Base-by-base conservation (phyloP, 2,888 invertebrate species). In the Nebria brevicollis region DNA sequence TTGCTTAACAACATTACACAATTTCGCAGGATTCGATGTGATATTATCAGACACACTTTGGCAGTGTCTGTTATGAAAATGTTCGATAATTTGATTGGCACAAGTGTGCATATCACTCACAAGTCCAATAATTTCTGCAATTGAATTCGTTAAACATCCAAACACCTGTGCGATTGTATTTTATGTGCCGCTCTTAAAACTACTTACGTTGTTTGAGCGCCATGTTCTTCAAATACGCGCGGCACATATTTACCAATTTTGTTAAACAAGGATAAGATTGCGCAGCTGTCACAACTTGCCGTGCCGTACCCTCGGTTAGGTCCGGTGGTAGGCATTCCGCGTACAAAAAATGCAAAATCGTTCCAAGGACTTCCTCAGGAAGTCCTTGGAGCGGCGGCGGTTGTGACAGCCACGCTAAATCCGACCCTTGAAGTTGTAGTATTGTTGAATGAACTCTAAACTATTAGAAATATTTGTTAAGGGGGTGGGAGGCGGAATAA, bases 61-160 rank as follows among this genome's bases (percentile, higher is more conserved):
- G 76, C 84, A 87, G 84, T 87, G 87, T 42, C 88, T 86, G 8
- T 88, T 88, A 85, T 89, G 91, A 84, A 93, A 92, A 85, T 92
- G 89, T 83, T 92, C 92, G 81, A 93, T 92, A 74, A 93, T 91
- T 83, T 90, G 91, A 86, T 92, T 91, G 79, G 92, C 91, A 85
- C 92, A 92, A 26, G 89, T 88, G 86, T 94, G 93, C 89, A 93
- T 91, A 85, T 94, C 93, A 86, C 91, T 91, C 43, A 93, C 92
- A 80, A 94, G 87, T 79, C 90, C 91, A 76, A 92, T 91, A 72
- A 93, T 93, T 89, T 93, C 94, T 94, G 86, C 2, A 89, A 54
- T 54, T 54, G 4, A 34, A 34, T 34, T 34, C 2, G 5, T 54
- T 54, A 54, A 54, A 54, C 2, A 34, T 1, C 2, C 2, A 34